These are phyloP conservation scores for Trissonchulus latispiculum DNA, from an alignment of 2,888 invertebrate genomes.

Conservation along the genomic window DNA sequence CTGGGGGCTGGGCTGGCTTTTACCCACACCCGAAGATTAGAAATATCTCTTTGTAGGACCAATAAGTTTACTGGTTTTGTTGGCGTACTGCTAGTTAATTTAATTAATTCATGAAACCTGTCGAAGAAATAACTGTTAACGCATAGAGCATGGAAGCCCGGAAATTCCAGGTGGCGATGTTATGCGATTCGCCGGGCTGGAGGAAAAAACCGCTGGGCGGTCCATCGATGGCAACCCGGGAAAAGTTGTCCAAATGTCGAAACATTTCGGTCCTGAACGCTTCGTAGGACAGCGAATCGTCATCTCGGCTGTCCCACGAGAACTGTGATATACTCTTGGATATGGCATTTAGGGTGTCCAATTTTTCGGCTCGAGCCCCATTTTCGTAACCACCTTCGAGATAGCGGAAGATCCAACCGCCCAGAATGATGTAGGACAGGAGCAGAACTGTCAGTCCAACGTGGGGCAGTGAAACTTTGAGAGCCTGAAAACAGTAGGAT, in stretches of 20 bases:
- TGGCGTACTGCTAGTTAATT: too few relatives aligned
- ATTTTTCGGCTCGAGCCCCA: not conserved
- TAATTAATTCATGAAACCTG: too few relatives aligned
- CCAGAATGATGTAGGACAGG: conserved; percentile 1
- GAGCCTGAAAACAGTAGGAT: conserved; percentile 17
- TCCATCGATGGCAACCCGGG: not conserved
- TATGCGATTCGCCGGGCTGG: not conserved
- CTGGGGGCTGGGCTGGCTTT: too few relatives aligned
- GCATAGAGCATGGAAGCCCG: conserved; percentile 15
- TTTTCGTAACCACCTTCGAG: conserved; percentile 7
- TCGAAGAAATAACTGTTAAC: conserved; percentile 15
- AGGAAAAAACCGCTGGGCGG: conserved; percentile 6
- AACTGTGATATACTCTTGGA: not conserved
- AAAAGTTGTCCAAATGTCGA: conserved; percentile 6
- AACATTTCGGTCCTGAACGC: not conserved
- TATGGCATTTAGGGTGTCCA: not conserved
- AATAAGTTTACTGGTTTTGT: too few relatives aligned
- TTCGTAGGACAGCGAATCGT: not conserved
- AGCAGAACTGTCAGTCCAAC: conserved; percentile 4
- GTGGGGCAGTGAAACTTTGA: conserved; percentile 14
- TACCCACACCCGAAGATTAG: too few relatives aligned
- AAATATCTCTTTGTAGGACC: too few relatives aligned
- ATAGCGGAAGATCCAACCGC: conserved; percentile 8
- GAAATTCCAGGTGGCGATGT: conserved; percentile 3
- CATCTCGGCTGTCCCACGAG: not conserved